Evolutionary conservation across 2,888 invertebrate species (phyloP), one percentile per base, ranked within the genome.

Genomic region (Pseudolycoriella hygida): DNA sequence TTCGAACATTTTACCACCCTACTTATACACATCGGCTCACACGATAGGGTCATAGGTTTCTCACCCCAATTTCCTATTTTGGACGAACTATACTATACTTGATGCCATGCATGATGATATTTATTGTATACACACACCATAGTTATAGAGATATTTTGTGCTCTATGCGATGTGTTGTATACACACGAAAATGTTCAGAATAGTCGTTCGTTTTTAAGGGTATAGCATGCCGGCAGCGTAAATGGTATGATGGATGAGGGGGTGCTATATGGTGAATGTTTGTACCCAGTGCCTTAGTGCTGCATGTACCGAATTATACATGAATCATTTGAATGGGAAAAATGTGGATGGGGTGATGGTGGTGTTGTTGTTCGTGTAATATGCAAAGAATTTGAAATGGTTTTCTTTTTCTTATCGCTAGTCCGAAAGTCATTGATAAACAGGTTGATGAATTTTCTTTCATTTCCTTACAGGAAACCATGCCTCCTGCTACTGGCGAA

Each of bases 401-500:
- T 39, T 17, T 17, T 39, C 4, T 17, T 11, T 15, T 17, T 3
- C 3, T 10, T 17, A 17, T 10, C 10, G 6, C 15, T 3, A 15
- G 6, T 4, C 17, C 39, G 4, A 17, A 17, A 17, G 10, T 15
- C n/a, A 14, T 39, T 15, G 18, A 18, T 10, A 39, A 39, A 39
- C 4, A 39, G n/a, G 15, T 15, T 10, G 10, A 39, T n/a, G 12
- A 34, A 34, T 34, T 34, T 34, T 8, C n/a, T n/a, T n/a, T 14
- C n/a, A 34, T 45, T 17, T n/a, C 6, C 41, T 48, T 47, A 17
- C 39, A 53, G 53, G 55, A 50, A 53, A 52, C 43, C 5, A 39
- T 47, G 47, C 54, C 48, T 52, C 51, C 53, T 53, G 54, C 54
- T 54, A 61, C 51, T 48, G 55, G 50, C 30, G 50, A 52, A 20